Evolutionary conservation across 2,113 vertebrate genomes (phyloP).

Genomic region (Hydropotes inermis): DNA sequence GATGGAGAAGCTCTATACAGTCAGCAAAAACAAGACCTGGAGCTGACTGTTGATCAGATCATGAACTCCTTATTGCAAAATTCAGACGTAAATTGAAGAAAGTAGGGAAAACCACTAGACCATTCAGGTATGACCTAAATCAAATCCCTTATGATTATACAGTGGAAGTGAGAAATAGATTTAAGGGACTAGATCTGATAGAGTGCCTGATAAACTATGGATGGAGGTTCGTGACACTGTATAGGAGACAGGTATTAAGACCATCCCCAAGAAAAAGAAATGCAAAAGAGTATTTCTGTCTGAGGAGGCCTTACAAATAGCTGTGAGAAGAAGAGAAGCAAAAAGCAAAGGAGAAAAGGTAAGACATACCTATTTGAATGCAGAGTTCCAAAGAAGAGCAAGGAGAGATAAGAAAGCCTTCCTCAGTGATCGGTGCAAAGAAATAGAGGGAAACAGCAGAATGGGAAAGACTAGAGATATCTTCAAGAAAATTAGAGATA

Average conservation of each 20-base stretch:
- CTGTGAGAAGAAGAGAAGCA: background rate
- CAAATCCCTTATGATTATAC: background rate
- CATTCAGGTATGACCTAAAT: background rate
- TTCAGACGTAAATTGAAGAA: background rate
- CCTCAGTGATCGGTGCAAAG: background rate
- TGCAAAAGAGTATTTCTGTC: background rate
- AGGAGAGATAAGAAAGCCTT: background rate
- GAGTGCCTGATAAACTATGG: background rate
- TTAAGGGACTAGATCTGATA: background rate
- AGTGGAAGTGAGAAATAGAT: background rate
- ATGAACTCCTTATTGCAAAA: background rate
- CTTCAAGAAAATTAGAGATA: background rate
- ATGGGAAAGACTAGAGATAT: background rate
- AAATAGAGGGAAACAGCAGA: background rate
- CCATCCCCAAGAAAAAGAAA: background rate
- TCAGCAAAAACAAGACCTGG: background rate
- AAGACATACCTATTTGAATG: background rate
- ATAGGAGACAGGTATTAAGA: background rate
- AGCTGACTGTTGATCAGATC: background rate
- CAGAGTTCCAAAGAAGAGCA: background rate
- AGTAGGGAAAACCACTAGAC: background rate
- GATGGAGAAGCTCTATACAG: background rate
- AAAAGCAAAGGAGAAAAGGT: background rate
- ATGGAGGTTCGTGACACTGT: background rate
- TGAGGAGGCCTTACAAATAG: background rate